These are phyloP conservation scores for Sminthurinus aureus DNA, from an alignment of 2,888 invertebrate genomes.

Conservation along the genomic window DNA sequence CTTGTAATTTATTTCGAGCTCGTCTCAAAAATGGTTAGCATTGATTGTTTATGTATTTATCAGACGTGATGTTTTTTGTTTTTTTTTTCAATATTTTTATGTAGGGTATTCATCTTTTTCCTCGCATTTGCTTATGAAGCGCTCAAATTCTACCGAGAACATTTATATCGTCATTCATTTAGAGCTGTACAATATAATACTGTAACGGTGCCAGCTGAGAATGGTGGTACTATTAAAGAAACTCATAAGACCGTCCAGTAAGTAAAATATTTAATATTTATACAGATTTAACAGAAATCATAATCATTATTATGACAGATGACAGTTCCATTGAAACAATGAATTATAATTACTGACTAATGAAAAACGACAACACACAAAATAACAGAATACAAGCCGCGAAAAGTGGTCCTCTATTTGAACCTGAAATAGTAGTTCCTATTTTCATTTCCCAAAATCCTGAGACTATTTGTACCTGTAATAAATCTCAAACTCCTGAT, in stretches of 20 bases:
- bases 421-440: slow-evolving; percentile 45
- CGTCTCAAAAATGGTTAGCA: too few species aligned
- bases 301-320: too few species aligned
- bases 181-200: slow-evolving; percentile 85
- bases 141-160: slow-evolving; percentile 87
- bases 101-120: slow-evolving; percentile 87
- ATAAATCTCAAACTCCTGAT: background rate
- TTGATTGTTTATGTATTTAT: too few species aligned
- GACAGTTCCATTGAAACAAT: too few species aligned
- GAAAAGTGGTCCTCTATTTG: slow-evolving; percentile 4
- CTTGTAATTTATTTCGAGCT: too few species aligned
- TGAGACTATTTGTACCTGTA: slow-evolving; percentile 50
- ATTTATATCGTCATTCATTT: slow-evolving; percentile 86
- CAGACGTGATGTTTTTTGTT: too few species aligned
- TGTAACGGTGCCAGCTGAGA: slow-evolving; percentile 78
- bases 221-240: slow-evolving; percentile 73
- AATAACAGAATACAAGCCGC: background rate
- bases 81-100: too few species aligned
- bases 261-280: slow-evolving; percentile 32
- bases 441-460: slow-evolving; percentile 45
- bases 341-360: too few species aligned
- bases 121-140: slow-evolving; percentile 96
- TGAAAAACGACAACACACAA: background rate
- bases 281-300: too few species aligned
- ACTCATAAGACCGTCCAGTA: slow-evolving; percentile 59